A percentile compares a stretch with the other conserved stretches of the same genome.
Evolutionary conservation across 2,113 vertebrate genomes (phyloP).

Genomic region (Propithecus coquereli): DNA sequence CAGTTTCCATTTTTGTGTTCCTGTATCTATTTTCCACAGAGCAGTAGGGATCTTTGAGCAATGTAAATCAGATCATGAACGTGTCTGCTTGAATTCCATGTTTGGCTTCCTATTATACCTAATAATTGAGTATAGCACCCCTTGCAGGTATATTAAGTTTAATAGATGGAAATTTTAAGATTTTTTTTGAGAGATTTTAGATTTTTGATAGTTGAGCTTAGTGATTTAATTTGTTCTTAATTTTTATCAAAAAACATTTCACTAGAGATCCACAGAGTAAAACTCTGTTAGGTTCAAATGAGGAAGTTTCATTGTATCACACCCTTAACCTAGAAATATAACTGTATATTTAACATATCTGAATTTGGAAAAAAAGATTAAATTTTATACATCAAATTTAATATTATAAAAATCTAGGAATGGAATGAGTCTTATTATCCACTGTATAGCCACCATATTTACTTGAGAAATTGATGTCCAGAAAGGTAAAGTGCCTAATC

Average conservation of each 20-base stretch:
- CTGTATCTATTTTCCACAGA: neutral
- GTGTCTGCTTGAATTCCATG: neutral
- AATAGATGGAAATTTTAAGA: constrained; percentile 30
- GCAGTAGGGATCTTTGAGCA: neutral
- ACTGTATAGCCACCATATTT: neutral
- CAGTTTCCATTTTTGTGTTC: neutral
- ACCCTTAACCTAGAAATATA: neutral
- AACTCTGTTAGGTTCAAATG: neutral
- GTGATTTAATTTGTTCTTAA: constrained; percentile 24
- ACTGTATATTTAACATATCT: neutral
- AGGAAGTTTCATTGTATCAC: constrained; percentile 10
- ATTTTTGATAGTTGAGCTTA: neutral
- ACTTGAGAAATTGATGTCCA: neutral
- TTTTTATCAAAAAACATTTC: neutral
- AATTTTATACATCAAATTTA: neutral
- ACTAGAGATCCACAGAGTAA: neutral
- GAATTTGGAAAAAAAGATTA: constrained; percentile 8
- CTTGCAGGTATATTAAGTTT: neutral
- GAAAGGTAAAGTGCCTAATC: neutral
- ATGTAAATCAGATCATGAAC: neutral
- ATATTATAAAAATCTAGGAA: neutral
- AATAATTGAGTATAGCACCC: neutral
- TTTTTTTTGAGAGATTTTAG: constrained; percentile 12
- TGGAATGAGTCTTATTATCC: neutral
- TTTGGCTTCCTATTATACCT: neutral